A percentile compares a stretch with the other conserved stretches of the same genome.
These are phyloP conservation scores for Drosophila peninsularis DNA, from an alignment of 2,888 invertebrate genomes.

Conservation along the genomic window DNA sequence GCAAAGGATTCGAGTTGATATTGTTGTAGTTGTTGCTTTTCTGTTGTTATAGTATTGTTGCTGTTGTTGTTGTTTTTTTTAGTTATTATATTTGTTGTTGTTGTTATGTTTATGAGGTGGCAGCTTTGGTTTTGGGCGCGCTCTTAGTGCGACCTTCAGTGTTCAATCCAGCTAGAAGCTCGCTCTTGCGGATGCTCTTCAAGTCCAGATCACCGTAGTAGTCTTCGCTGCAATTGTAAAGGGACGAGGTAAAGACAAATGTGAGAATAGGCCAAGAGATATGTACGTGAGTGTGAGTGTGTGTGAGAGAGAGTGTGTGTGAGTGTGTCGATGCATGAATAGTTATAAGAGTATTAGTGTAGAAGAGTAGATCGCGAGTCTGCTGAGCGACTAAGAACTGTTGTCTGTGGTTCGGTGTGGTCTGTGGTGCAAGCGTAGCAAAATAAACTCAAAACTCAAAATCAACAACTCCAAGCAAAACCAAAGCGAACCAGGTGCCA, in stretches of 20 bases:
- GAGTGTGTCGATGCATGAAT: constrained; percentile 27
- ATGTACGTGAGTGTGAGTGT: constrained; percentile 48
- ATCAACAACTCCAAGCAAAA: constrained; percentile 49
- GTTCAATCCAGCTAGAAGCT: constrained; percentile 91
- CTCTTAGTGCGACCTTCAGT: constrained; percentile 83
- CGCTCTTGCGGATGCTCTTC: constrained; percentile 97
- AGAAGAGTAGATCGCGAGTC: constrained; percentile 9
- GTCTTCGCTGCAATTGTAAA: constrained; percentile 93
- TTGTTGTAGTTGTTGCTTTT: constrained; percentile 41
- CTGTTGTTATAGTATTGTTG: constrained; percentile 46
- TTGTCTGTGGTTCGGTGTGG: constrained; percentile 12
- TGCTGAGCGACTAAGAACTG: constrained; percentile 20
- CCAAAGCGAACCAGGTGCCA: constrained; percentile 57
- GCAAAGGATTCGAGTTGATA: constrained; percentile 63
- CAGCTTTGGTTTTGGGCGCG: constrained; percentile 85
- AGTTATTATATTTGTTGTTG: constrained; percentile 35
- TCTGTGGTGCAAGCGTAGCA: constrained; percentile 57
- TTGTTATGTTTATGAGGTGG: constrained; percentile 79
- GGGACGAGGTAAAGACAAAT: constrained; percentile 78
- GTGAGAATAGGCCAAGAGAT: constrained; percentile 82
- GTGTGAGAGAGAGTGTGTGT: constrained; percentile 19
- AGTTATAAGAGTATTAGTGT: constrained; percentile 24
- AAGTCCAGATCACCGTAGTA: constrained; percentile 97
- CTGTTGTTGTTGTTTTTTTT: constrained; percentile 41
- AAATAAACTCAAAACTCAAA: constrained; percentile 34